A percentile compares a stretch with the other conserved stretches of the same genome.
phyloP scores from a whole-genome alignment of 2,113 vertebrate species.

The Coracopsis vasa region DNA sequence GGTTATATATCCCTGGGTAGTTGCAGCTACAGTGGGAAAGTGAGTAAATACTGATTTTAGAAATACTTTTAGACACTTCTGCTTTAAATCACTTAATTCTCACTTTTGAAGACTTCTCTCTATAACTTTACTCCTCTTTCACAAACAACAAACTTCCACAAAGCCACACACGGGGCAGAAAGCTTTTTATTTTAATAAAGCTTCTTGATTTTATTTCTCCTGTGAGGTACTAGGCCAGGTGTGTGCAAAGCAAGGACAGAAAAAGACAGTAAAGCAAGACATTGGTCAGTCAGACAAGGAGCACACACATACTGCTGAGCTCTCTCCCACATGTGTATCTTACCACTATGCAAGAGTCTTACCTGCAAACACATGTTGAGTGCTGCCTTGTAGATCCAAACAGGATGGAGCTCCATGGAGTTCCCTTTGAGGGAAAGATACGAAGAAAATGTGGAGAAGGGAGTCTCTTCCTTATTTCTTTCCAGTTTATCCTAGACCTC shows the following conservation, averaged over 20 bases:
- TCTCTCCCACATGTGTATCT: neutral
- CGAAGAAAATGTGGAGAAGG: neutral
- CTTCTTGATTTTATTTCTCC: neutral
- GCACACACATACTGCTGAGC: neutral
- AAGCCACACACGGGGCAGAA: neutral
- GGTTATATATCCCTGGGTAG: neutral
- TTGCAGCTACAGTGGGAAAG: neutral
- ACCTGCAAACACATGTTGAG: neutral
- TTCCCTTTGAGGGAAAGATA: neutral
- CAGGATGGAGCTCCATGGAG: neutral
- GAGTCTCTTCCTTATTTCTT: neutral
- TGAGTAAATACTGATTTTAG: neutral
- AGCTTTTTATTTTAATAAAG: conserved; percentile 3
- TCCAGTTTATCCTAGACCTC: neutral
- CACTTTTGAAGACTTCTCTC: neutral
- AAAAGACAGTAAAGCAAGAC: neutral
- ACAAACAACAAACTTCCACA: neutral
- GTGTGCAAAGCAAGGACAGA: neutral
- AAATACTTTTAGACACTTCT: neutral
- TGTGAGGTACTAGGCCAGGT: neutral
- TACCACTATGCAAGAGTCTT: neutral
- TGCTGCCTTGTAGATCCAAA: neutral
- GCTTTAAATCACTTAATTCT: neutral
- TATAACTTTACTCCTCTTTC: neutral
- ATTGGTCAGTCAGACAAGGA: neutral